A percentile compares a stretch with the other conserved stretches of the same genome.
phyloP scores from a whole-genome alignment of 1,140 invertebrate species.

The Bombus confusus region DNA sequence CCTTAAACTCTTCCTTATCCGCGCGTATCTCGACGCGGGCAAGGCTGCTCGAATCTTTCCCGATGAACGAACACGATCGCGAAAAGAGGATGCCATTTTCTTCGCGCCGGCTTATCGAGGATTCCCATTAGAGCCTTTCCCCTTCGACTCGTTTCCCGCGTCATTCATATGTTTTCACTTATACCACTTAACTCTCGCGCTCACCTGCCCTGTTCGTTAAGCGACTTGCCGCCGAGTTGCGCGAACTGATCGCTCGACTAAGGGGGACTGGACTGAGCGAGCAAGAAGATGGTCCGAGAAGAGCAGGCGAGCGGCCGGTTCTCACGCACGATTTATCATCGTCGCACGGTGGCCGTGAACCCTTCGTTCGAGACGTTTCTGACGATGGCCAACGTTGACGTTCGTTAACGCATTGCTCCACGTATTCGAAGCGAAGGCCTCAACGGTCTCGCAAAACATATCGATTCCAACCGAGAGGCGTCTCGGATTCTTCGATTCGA shows the following conservation, averaged over 20 bases:
- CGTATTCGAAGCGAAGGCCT: neutral
- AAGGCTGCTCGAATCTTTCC: neutral
- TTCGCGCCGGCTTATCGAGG: conserved; percentile 18
- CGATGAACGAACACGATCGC: neutral
- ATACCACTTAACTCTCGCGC: conserved; percentile 49
- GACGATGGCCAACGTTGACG: neutral
- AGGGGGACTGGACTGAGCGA: neutral
- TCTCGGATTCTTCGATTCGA: neutral
- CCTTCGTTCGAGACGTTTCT: neutral
- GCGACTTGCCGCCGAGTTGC: conserved; percentile 11
- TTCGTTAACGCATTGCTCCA: conserved; percentile 15
- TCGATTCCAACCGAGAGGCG: neutral
- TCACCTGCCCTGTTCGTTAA: conserved; percentile 61
- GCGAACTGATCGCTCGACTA: neutral
- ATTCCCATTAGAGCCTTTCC: conserved; percentile 39
- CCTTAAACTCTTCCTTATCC: neutral
- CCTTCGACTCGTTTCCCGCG: neutral
- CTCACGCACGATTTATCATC: conserved; percentile 50
- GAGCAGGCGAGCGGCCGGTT: neutral
- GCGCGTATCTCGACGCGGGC: neutral
- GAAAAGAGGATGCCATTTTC: conserved; percentile 34
- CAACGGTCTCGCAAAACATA: neutral
- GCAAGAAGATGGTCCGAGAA: neutral
- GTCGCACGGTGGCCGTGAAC: conserved; percentile 4
- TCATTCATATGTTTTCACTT: conserved; percentile 55